phyloP scores from a whole-genome alignment of 1,140 invertebrate species.

The Trissolcus basalis region DNA sequence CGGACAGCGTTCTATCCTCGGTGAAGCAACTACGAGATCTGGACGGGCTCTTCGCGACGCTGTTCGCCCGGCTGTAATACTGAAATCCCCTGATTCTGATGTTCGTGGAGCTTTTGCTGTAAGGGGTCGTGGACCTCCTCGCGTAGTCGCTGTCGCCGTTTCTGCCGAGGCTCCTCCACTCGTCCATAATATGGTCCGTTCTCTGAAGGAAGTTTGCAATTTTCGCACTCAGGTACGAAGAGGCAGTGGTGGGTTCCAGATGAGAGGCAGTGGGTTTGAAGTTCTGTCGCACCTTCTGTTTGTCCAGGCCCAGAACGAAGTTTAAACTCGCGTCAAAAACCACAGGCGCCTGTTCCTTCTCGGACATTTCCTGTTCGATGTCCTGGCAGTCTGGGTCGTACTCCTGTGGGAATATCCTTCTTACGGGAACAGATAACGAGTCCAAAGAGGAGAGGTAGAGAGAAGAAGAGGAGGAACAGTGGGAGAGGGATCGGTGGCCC shows the following conservation, averaged over 20 bases:
- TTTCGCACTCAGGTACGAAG: conserved; percentile 83
- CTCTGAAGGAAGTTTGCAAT: conserved; percentile 87
- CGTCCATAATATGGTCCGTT: conserved; percentile 90
- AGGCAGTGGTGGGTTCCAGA: conserved; percentile 84
- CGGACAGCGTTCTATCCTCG: conserved; percentile 78
- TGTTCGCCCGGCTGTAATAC: conserved; percentile 79
- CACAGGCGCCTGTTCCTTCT: conserved; percentile 83
- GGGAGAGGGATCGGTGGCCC: conserved; percentile 23
- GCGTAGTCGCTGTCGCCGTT: conserved; percentile 73
- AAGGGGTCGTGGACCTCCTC: conserved; percentile 71
- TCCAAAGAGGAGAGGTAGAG: background rate
- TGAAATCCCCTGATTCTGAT: conserved; percentile 88
- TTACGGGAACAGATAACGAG: conserved; percentile 16
- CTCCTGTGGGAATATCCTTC: conserved; percentile 48
- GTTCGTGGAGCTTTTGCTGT: conserved; percentile 84
- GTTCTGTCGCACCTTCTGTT: conserved; percentile 81
- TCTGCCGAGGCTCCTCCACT: conserved; percentile 83
- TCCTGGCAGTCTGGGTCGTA: conserved; percentile 60
- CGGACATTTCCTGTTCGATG: conserved; percentile 77
- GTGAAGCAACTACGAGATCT: conserved; percentile 62
- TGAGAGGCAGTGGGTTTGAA: conserved; percentile 84
- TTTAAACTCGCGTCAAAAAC: conserved; percentile 88
- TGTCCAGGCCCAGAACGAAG: conserved; percentile 84
- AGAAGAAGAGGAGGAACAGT: conserved; percentile 29
- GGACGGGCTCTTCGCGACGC: conserved; percentile 72